Evolutionary conservation across 2,797 vertebrate species (phyloP), one percentile per base, ranked within the genome.

Genomic region (Neopelma chrysocephalum): DNA sequence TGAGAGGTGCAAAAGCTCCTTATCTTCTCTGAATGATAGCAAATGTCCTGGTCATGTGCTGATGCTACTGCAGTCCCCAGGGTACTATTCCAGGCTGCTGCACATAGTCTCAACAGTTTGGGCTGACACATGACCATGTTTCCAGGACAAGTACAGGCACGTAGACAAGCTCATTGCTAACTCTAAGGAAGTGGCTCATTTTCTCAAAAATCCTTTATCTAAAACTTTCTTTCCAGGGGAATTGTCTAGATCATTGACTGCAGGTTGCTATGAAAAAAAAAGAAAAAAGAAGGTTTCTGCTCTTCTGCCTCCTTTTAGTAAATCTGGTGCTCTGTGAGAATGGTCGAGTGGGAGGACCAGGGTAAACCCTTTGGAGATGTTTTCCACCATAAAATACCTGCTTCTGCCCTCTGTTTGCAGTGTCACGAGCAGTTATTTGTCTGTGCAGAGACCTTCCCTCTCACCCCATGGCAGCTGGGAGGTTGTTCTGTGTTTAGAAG

Each of bases 1-100:
- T 83, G 75, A 91, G 87, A 75, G 45, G n/a, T 83, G n/a, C 57
- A 61, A 68, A 92, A 78, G 89, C 87, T 89, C 15, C 65, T 96
- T 92, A 77, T 85, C 89, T 75, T 85, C 76, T 83, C 50, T 18
- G 17, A 68, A 42, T 79, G 81, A 82, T 23, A 91, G 68, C 76
- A 85, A 73, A 57, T 82, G 78, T 78, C 68, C 84, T 53, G 53
- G 48, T 51, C 62, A 57, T 36, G 8, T 18, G 51, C 75, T 93
- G 70, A 10, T 87, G 83, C 29, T 65, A 5, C n/a, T 70, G 83
- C 65, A 78, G 82, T 72, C 83, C 43, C 26, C 26, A 23, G 56
- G 68, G 20, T 51, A 1, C 85, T 64, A 0, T 56, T 77, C 58
- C 50, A 70, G 82, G 66, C 94, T 82, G 79, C 47, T 7, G 13